Evolutionary conservation across 2,113 vertebrate genomes (phyloP), one percentile per base, ranked within the genome.

Genomic region (Rhipidura dahli): DNA sequence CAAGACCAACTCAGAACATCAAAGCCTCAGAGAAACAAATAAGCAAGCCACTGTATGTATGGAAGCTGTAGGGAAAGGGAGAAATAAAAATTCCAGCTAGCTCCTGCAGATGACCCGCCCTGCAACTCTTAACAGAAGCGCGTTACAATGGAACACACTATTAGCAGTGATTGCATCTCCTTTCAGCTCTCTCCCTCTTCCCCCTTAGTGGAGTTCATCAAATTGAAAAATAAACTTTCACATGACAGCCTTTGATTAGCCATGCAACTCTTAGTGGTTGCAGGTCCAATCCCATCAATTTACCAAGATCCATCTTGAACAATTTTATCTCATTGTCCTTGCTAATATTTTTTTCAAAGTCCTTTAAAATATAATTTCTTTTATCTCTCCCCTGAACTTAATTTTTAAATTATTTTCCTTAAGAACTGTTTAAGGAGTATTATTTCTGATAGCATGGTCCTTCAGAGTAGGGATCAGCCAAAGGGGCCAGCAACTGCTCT

Each of bases 21-120:
- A 92, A 89, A 94, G 91, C 60, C 61, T 83, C 83, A 40, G 51
- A 70, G 54, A 90, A 90, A 86, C 63, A 83, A 87, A 64, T 27
- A 72, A 80, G 49, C 59, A 83, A 80, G 60, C 24, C 40, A 86
- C 63, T 94, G 86, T 92, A 93, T 66, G 64, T 72, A 78, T 47
- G 60, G 51, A 89, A 40, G 56, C 50, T 64, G 11, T 47, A 78
- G 26, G 56, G 56, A n/a, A 81, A 70, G 21, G 21, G 59, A 77
- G 63, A 80, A 83, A 92, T 73, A 90, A 83, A 90, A 92, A 87
- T 71, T 84, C 72, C 80, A 87, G 24, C 60, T 78, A 73, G 51
- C 11, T 60, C 35, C 22, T 66, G 64, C 76, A 90, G 39, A 51
- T 80, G 50, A 92, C 45, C 17, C 1, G 54, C 80, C 49, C 83